Evolutionary conservation across 2,888 invertebrate species (phyloP).

Genomic region (Cataglyphis livida): DNA sequence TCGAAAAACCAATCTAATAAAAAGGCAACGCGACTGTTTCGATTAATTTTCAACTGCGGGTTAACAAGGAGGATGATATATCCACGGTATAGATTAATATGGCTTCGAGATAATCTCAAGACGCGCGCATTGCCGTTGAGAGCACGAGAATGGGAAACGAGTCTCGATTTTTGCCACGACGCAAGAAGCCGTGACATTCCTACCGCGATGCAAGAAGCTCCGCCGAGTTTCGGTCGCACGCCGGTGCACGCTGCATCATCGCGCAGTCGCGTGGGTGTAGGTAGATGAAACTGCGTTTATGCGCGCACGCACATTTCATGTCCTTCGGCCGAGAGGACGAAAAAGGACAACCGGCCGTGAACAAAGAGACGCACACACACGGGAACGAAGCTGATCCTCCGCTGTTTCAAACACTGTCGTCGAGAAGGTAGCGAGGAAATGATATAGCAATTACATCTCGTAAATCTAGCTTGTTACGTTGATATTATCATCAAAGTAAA

Average conservation of each 20-base stretch:
- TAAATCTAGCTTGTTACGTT: conserved; percentile 4
- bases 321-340: conserved; percentile 41
- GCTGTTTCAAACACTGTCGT: conserved; percentile 6
- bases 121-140: neutral
- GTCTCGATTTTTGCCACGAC: conserved; percentile 4
- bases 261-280: conserved; percentile 53
- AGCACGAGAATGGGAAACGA: neutral
- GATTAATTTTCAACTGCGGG: neutral
- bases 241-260: conserved; percentile 45
- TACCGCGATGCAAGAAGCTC: conserved; percentile 39
- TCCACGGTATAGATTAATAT: neutral
- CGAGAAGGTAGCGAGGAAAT: neutral
- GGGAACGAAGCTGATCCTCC: neutral
- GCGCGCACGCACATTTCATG: conserved; percentile 45
- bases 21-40: neutral
- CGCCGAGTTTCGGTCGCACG: conserved; percentile 7
- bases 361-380: conserved; percentile 25
- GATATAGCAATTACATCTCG: neutral
- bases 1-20: neutral
- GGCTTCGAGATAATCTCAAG: neutral
- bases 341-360: conserved; percentile 34
- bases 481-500: conserved; percentile 27
- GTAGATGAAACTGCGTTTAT: conserved; percentile 52
- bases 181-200: conserved; percentile 38
- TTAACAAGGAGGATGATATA: neutral